Conservation (phyloP, 2,888 invertebrate genomes). For the Tenthredo scrophulariae region DNA sequence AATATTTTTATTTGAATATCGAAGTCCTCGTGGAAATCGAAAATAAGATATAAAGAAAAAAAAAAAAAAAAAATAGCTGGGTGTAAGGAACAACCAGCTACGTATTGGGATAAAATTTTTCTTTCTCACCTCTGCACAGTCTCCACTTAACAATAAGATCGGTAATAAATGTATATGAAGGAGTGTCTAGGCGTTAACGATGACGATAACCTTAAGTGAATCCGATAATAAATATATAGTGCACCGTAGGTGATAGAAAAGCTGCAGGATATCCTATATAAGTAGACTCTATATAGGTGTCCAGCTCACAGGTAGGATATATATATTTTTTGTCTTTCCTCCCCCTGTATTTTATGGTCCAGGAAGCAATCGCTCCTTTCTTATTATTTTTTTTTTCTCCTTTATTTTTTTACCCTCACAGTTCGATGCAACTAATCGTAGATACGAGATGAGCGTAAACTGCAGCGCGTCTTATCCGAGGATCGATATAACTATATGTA, state of each 20-base stretch:
- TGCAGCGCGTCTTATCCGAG: not conserved
- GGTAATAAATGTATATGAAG: slow-evolving; percentile 30
- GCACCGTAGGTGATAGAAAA: slow-evolving; percentile 19
- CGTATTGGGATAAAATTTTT: too few species aligned
- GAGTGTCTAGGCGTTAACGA: slow-evolving; percentile 42
- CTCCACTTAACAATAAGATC: slow-evolving; percentile 14
- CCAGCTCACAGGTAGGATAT: too few species aligned
- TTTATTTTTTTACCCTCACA: not conserved
- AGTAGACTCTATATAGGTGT: not conserved
- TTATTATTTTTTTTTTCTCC: not conserved
- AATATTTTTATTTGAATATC: too few species aligned
- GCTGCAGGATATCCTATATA: slow-evolving; percentile 8
- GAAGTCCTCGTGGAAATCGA: too few species aligned
- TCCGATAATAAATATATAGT: slow-evolving; percentile 41
- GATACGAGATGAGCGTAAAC: not conserved
- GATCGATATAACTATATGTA: not conserved
- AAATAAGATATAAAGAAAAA: too few species aligned
- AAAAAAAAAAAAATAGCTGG: too few species aligned
- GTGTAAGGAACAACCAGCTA: too few species aligned
- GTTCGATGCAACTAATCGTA: not conserved
- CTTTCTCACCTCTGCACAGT: not conserved
- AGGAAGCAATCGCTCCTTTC: not conserved
- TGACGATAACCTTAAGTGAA: slow-evolving; percentile 39
- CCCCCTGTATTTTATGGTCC: not conserved
- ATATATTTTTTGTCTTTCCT: not conserved